These are phyloP conservation scores for Solen grandis DNA, from an alignment of 1,140 invertebrate genomes.

Conservation along the genomic window DNA sequence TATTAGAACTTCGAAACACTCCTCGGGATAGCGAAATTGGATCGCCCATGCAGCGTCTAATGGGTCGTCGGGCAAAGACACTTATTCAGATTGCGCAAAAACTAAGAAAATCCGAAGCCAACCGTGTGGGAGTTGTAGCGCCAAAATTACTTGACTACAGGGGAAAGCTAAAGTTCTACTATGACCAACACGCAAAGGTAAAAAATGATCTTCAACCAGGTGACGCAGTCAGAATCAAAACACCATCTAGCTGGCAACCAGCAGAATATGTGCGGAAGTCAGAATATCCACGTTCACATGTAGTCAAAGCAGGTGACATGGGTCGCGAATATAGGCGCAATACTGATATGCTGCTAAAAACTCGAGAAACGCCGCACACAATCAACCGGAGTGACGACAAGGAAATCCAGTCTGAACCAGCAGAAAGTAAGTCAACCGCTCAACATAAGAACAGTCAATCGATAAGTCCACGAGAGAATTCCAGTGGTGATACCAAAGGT, in stretches of 20 bases:
- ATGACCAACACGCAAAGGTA: conserved; percentile 4
- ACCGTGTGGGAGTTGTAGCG: not conserved
- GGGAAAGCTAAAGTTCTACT: conserved; percentile 4
- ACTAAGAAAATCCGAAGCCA: not conserved
- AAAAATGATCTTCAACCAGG: not conserved
- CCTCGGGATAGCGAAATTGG: conserved; percentile 13
- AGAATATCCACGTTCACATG: not conserved
- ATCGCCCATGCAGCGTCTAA: conserved; percentile 17
- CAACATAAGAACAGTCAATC: too few species aligned
- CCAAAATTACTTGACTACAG: not conserved
- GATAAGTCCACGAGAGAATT: too few species aligned
- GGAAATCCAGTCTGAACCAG: too few species aligned
- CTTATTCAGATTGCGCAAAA: not conserved
- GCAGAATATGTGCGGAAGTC: not conserved
- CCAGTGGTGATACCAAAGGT: too few species aligned
- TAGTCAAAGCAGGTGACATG: conserved; percentile 10
- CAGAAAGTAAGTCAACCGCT: too few species aligned
- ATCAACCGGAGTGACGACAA: too few species aligned
- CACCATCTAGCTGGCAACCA: not conserved
- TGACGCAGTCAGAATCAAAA: conserved; percentile 14
- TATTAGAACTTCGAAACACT: conserved; percentile 52
- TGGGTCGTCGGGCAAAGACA: conserved; percentile 18
- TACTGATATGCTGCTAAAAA: conserved; percentile 3
- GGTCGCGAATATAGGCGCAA: conserved; percentile 3
- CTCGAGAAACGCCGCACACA: conserved; percentile 11